These are phyloP conservation scores for Gopherus evgoodei DNA, from an alignment of 2,113 vertebrate genomes.

Conservation along the genomic window DNA sequence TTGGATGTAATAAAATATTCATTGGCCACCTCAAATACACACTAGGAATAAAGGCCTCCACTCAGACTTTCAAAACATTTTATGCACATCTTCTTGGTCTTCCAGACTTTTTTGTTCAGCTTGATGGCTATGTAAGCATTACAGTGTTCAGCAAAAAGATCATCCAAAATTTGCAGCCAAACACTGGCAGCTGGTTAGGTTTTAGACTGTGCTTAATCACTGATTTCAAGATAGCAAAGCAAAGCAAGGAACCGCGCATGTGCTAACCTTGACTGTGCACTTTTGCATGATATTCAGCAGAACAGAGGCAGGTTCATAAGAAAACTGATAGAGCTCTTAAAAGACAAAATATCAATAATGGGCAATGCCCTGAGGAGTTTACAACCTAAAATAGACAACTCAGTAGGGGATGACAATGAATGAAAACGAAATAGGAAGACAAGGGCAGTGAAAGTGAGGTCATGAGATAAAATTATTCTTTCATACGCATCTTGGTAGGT, in stretches of 20 bases:
- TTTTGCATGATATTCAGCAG: background rate
- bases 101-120: background rate
- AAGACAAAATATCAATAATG: background rate
- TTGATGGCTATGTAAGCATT: background rate
- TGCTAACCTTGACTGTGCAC: background rate
- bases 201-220: background rate
- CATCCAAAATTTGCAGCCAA: background rate
- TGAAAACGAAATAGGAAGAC: background rate
- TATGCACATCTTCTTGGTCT: background rate
- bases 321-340: background rate
- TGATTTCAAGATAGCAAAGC: background rate
- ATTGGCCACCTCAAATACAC: constrained; percentile 7
- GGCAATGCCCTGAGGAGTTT: background rate
- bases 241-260: background rate
- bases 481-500: background rate
- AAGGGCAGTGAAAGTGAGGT: background rate
- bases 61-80: background rate
- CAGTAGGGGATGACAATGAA: background rate
- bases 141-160: background rate
- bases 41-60: background rate
- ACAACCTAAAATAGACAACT: background rate
- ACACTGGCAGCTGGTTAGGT: background rate
- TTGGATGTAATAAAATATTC: background rate
- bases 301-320: background rate
- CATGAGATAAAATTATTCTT: background rate